Evolutionary conservation across 2,797 vertebrate species (phyloP), one percentile per base, ranked within the genome.

Genomic region (Trichosurus vulpecula): DNA sequence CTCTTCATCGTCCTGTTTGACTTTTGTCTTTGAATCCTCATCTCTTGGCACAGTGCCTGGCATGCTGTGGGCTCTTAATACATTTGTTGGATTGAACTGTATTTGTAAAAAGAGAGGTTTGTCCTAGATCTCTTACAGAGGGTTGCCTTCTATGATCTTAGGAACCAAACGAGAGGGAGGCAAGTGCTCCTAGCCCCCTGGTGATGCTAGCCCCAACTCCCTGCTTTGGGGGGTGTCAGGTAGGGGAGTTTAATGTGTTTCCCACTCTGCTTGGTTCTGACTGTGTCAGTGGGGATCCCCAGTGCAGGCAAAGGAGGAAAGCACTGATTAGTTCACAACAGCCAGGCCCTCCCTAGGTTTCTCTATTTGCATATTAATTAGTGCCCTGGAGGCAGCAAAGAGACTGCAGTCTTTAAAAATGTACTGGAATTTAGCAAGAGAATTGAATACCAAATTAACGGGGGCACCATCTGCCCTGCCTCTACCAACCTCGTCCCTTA

Each of bases 361-460:
- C 41, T 87, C 41, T 52, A 61, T 94, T 93, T 95, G 58, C 96
- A 95, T 95, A 74, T 94, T 94, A 96, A 96, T 94, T 87, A 96
- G 61, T 58, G 90, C 95, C 96, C 97, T 57, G 55, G 93, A 56
- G 91, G 93, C 93, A 93, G 25, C 0, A 35, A 54, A 87, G 95
- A 95, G 95, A 97, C 93, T 5, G n/a, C 11, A 11, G 91, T 53
- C 94, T 97, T 97, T 52, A 54, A 91, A 96, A 52, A 92, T 31
- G 41, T 3, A 29, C 94, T 94, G 14, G 94, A 95, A 92, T 90
- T 93, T 74, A 97, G 58, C 74, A 55, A 9, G 94, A 97, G 94
- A 93, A 97, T 97, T 97, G 74, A 97, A 96, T 94, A 96, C 96
- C 16, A 1, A 91, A 30, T 93, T 95, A 90, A 87, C 10, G 41